These are phyloP conservation scores for Linepithema humile DNA, from an alignment of 1,140 invertebrate species.

Conservation along the genomic window DNA sequence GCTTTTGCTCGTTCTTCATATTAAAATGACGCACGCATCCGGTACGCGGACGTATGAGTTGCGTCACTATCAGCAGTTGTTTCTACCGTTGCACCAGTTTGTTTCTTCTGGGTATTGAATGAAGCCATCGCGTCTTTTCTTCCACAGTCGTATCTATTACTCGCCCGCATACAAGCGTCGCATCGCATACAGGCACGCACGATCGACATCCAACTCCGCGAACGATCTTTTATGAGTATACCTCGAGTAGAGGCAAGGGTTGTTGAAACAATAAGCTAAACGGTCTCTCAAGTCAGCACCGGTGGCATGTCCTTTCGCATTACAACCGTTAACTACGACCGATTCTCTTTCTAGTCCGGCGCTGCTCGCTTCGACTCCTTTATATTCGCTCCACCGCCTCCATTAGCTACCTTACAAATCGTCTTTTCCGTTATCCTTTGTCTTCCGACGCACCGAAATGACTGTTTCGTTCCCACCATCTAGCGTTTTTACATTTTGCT, in stretches of 20 bases:
- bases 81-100: neutral
- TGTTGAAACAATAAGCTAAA: slow-evolving; percentile 60
- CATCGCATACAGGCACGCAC: neutral
- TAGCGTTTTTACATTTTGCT: slow-evolving; percentile 65
- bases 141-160: slow-evolving; percentile 7
- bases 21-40: slow-evolving; percentile 20
- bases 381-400: slow-evolving; percentile 58
- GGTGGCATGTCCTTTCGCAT: slow-evolving; percentile 63
- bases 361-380: slow-evolving; percentile 16
- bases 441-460: slow-evolving; percentile 65
- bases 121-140: slow-evolving; percentile 37
- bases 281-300: slow-evolving; percentile 43
- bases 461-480: slow-evolving; percentile 71
- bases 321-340: slow-evolving; percentile 65
- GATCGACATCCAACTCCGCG: slow-evolving; percentile 30
- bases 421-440: slow-evolving; percentile 71
- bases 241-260: neutral
- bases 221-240: slow-evolving; percentile 22
- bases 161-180: neutral
- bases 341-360: slow-evolving; percentile 56
- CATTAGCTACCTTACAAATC: slow-evolving; percentile 69
- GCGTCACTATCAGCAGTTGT: neutral
- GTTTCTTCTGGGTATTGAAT: slow-evolving; percentile 19
- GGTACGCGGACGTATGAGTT: slow-evolving; percentile 4
- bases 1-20: neutral